phyloP scores from a whole-genome alignment of 1,140 invertebrate genomes.

The Drosophila watanabei region DNA sequence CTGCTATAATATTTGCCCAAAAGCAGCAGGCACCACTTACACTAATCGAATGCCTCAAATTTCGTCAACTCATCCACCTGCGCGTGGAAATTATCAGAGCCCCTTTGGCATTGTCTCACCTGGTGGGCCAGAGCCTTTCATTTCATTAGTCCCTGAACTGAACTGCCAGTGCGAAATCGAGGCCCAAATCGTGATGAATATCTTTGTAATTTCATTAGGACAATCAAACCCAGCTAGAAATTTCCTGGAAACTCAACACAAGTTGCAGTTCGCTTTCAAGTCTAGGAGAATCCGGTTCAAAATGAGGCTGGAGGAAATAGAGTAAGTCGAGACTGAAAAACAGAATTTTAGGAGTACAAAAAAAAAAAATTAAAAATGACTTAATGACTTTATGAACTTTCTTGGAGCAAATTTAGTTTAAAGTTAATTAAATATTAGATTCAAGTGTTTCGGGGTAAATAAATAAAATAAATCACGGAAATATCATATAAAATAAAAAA shows the following conservation, averaged over 20 bases:
- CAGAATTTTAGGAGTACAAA: too few relatives aligned
- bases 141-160: slow-evolving; percentile 50
- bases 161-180: slow-evolving; percentile 33
- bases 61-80: slow-evolving; percentile 57
- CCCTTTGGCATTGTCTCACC: slow-evolving; percentile 14
- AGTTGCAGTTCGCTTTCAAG: slow-evolving; percentile 35
- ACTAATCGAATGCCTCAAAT: slow-evolving; percentile 58
- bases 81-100: slow-evolving; percentile 35
- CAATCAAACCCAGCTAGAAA: neutral
- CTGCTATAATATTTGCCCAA: slow-evolving; percentile 33
- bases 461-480: too few relatives aligned
- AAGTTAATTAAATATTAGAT: too few relatives aligned
- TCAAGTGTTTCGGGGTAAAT: too few relatives aligned
- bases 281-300: slow-evolving; percentile 30
- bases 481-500: too few relatives aligned
- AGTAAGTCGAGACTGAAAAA: slow-evolving; percentile 19
- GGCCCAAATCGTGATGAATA: slow-evolving; percentile 17
- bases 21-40: slow-evolving; percentile 43
- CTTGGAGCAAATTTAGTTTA: neutral
- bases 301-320: slow-evolving; percentile 44
- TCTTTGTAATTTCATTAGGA: slow-evolving; percentile 59
- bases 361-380: neutral
- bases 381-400: too few relatives aligned
- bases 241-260: neutral
- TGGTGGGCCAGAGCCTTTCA: neutral